A percentile compares a stretch with the other conserved stretches of the same genome.
Conservation (phyloP, 2,113 vertebrate species). For the Willisornis vidua region DNA sequence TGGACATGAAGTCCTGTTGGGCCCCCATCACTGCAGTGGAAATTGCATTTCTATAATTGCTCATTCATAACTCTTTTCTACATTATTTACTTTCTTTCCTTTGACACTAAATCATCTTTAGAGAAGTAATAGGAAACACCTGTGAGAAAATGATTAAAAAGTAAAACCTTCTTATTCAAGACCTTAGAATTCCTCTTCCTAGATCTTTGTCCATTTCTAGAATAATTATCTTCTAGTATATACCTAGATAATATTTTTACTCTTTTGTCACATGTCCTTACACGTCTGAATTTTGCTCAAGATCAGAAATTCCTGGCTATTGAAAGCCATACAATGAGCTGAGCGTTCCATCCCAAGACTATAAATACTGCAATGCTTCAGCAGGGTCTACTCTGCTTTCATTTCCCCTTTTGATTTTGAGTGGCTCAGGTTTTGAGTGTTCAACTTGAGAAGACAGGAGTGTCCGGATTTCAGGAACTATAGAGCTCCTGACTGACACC, state of each 20-base stretch:
- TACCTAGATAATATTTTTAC: background rate
- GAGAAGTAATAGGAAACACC: background rate
- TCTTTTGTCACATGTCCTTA: background rate
- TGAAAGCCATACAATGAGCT: background rate
- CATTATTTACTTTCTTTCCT: background rate
- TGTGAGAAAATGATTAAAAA: background rate
- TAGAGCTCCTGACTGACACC: background rate
- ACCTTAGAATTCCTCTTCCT: background rate
- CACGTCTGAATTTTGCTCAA: background rate
- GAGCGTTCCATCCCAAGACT: background rate
- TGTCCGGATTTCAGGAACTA: background rate
- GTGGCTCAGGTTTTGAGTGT: background rate
- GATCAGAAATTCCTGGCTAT: background rate
- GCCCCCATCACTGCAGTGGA: rapidly evolving
- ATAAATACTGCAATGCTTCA: background rate
- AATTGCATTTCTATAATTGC: background rate
- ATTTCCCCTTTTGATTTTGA: background rate
- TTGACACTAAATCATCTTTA: background rate
- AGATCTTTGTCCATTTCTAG: background rate
- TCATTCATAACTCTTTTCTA: background rate
- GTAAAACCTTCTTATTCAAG: background rate
- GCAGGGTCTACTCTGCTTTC: background rate
- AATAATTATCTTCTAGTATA: background rate
- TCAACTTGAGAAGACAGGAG: background rate
- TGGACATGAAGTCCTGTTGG: rapidly evolving